Evolutionary conservation across 2,797 vertebrate genomes (phyloP), one percentile per base, ranked within the genome.

Genomic region (Chloroceryle amazona): DNA sequence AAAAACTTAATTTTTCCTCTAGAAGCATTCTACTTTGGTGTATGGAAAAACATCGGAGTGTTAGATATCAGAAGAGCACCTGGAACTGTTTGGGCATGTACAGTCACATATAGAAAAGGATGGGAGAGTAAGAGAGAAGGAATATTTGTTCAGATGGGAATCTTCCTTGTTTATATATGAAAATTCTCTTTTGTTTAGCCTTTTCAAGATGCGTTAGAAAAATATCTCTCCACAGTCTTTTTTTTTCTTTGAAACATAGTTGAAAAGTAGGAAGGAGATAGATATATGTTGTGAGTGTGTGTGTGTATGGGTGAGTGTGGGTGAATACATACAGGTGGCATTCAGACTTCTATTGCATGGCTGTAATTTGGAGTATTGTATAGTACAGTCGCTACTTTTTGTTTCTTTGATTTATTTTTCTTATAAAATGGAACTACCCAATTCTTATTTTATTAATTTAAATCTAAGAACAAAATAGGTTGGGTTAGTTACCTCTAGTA

Each of bases 381-480:
- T n/a, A 63, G 13, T 0, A 5, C 25, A 79, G 79, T 42, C 1
- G 2, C 16, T 33, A 13, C 1, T 39, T 44, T 62, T 25, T 49
- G 23, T 49, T 23, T 49, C 22, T 13, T 49, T 49, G 47, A 7
- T 49, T 49, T 12, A 23, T 22, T 49, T 49, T 49, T 49, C 23
- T 46, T 66, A 51, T 26, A 60, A 29, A 79, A 74, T 49, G 10
- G 46, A 81, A 28, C 3, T 1, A 6, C 5, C 2, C 8, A 35
- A 47, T 72, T 55, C 18, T 75, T 61, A 19, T 46, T 60, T 58
- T n/a, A 52, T 21, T 35, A 57, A 42, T 81, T 33, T 39, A 47
- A 85, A 52, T 67, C 13, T 72, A 75, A 54, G 14, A 75, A 72
- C 1, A 12, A 65, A 10, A 49, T 23, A 65, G 2, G 26, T 23